Base-by-base conservation (phyloP, 2,113 vertebrate species). In the Callospermophilus lateralis region DNA sequence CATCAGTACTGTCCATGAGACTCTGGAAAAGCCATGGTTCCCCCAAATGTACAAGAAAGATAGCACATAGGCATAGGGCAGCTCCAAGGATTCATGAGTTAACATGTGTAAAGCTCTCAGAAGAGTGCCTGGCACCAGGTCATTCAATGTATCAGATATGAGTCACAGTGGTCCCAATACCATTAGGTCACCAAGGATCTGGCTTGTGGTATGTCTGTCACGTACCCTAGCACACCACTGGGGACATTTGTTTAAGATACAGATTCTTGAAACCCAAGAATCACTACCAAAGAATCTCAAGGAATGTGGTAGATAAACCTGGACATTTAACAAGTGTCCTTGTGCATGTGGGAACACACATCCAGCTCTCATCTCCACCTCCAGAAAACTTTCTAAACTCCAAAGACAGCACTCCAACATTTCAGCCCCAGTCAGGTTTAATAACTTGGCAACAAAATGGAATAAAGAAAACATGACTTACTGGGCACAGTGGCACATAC, bases 251-350 rank as follows among this genome's bases (percentile, higher is more conserved):
- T 84, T 88, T 79, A 95, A 85, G 95, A 48, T 65, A 72, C 53
- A 53, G 61, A 94, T 86, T 85, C 95, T 28, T 84, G 58, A 61
- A 91, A 81, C 48, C 39, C 30, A 65, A 84, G 61, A 68, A 26
- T 65, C 72, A 58, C 26, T 74, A 72, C 95, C 45, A 81, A 8
- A 86, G 77, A 90, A 78, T 39, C 83, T 93, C 70, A 92, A 94
- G 77, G 63, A 51, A 70, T 72, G 6, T 42, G 78, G 4, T 39
- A 2, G 7, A n/a, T 53, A 58, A 65, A 45, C 16, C 6, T 1
- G 22, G 55, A 8, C 6, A 53, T 22, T 72, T 80, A 92, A 58
- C 58, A 84, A 79, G 22, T 37, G 37, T 11, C 55, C 61, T 19
- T 5, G 9, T 15, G 28, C 67, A 53, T 6, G 2, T 1, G 13